Base-by-base conservation (phyloP, 2,113 vertebrate genomes). In the Redunca redunca region DNA sequence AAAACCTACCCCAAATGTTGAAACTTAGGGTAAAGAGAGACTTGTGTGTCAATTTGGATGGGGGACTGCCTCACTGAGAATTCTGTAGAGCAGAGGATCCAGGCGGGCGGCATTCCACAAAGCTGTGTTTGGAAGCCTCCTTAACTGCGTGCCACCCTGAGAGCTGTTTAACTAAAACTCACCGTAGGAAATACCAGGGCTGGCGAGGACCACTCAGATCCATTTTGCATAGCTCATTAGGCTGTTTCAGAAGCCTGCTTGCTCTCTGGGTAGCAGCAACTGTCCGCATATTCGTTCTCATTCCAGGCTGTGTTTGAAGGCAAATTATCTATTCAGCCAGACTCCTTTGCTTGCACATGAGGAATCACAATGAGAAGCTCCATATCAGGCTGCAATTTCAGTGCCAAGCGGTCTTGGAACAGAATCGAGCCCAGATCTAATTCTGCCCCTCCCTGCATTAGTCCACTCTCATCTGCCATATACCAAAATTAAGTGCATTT, bases 191-290 rank as follows among this genome's bases (percentile, higher is more conserved):
- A 3, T 2, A 78, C 4, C n/a, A 25, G 60, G 28, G 77, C 78
- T 92, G 89, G 85, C 52, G 21, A 93, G 96, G 92, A 84, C 89
- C 89, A 52, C 62, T 86, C 57, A 14, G 43, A 95, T 78, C 33
- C 77, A 81, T 93, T 95, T 77, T 94, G 53, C 91, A 95, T 81
- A 93, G 96, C 17, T 85, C 92, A 78, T 98, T 97, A 97, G 80
- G 91, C 92, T 88, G 67, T 88, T 97, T 64, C 36, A 40, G 89
- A 95, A 95, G 94, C 33, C 85, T 64, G 55, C 97, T 91, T 95
- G 48, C 93, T 97, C 40, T 0, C 91, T 97, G 90, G 96, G 84
- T 71, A 97, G 90, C 89, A 93, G 86, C 90, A 84, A 95, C 62
- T n/a, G 36, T 64, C 95, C 77, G 90, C 10, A 25, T 50, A 62